Conservation (phyloP, 2,797 vertebrate species). For the Coendou prehensilis region DNA sequence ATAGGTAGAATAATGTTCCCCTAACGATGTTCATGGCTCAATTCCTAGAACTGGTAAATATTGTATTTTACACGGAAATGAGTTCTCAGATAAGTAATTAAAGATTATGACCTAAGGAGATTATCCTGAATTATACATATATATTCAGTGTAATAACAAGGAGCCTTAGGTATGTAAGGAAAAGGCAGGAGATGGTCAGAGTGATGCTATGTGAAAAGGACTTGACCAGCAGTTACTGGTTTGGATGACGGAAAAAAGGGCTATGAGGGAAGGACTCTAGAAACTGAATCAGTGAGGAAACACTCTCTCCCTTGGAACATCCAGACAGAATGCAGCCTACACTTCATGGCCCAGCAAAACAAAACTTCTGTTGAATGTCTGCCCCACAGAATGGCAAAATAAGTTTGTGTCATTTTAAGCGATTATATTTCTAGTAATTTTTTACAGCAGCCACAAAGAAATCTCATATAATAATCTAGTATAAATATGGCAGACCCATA, state of each 20-base stretch:
- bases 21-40: neutral
- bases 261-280: neutral
- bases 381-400: neutral
- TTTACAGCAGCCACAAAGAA: neutral
- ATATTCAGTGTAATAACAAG: neutral
- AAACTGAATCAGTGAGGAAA: neutral
- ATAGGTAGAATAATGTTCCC: neutral
- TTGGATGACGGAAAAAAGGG: neutral
- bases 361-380: neutral
- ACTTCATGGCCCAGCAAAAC: neutral
- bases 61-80: neutral
- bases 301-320: neutral
- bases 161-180: neutral
- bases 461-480: neutral
- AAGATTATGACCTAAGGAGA: neutral
- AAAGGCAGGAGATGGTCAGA: neutral
- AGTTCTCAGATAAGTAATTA: neutral
- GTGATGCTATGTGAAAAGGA: neutral
- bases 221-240: neutral
- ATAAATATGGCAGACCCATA: neutral
- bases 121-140: neutral
- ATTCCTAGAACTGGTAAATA: neutral
- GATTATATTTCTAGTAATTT: neutral
- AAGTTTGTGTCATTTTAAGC: conserved; percentile 6
- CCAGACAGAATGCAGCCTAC: neutral